These are phyloP conservation scores for Bostrychus sinensis DNA, from an alignment of 2,113 vertebrate genomes.

Conservation along the genomic window DNA sequence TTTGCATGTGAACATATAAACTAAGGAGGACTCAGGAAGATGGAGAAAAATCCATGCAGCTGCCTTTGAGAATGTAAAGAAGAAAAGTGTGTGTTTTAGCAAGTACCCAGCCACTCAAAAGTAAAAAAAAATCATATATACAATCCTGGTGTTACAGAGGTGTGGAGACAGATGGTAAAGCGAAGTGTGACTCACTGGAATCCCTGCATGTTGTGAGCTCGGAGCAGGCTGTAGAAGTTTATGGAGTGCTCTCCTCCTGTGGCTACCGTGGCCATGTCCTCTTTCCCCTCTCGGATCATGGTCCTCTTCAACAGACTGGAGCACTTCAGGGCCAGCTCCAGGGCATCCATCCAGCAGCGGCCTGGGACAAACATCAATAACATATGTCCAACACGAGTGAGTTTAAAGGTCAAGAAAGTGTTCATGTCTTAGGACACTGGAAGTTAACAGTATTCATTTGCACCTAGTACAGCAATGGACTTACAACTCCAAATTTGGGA, in stretches of 20 bases:
- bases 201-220: slow-evolving; percentile 91
- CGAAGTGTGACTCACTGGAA: slow-evolving; percentile 90
- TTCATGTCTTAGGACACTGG: not conserved
- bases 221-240: slow-evolving; percentile 92
- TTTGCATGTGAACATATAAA: too few species aligned
- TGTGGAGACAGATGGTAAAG: too few species aligned
- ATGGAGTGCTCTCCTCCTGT: slow-evolving; percentile 83
- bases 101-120: too few species aligned
- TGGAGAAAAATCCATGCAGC: too few species aligned
- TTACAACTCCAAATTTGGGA: too few species aligned
- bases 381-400: not conserved
- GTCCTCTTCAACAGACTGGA: slow-evolving; percentile 95
- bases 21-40: too few species aligned
- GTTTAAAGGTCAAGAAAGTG: not conserved
- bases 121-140: not conserved
- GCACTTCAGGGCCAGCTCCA: slow-evolving; percentile 97
- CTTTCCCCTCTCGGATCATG: slow-evolving; percentile 98
- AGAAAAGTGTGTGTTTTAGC: too few species aligned
- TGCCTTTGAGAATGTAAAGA: too few species aligned
- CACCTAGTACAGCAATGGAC: not conserved
- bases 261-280: slow-evolving; percentile 86
- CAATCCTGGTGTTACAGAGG: too few species aligned
- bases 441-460: not conserved
- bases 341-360: slow-evolving; percentile 98
- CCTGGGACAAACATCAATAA: slow-evolving; percentile 71